These are phyloP conservation scores for Mesochorus sp. DNA, from an alignment of 2,888 invertebrate genomes.

Conservation along the genomic window DNA sequence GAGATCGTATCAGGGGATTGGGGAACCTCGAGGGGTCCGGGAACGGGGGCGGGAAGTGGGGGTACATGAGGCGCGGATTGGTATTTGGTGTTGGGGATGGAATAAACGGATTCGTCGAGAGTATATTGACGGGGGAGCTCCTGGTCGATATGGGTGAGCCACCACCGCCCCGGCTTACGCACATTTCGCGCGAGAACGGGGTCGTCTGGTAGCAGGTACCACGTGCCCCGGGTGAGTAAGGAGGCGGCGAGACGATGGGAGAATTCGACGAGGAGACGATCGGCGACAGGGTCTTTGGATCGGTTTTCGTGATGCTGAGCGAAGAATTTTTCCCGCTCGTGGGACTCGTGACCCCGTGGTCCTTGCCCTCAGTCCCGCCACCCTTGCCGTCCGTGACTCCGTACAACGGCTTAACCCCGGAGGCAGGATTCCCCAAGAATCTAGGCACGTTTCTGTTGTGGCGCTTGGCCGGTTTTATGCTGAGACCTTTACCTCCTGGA, in stretches of 20 bases:
- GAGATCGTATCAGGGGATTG: conserved; percentile 77
- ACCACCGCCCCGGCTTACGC: conserved; percentile 65
- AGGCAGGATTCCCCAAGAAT: conserved; percentile 83
- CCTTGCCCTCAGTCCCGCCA: conserved; percentile 59
- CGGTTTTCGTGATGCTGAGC: conserved; percentile 83
- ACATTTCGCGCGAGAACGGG: conserved; percentile 76
- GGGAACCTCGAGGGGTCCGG: conserved; percentile 75
- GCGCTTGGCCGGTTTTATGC: conserved; percentile 83
- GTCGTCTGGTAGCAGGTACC: conserved; percentile 65
- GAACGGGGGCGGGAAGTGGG: conserved; percentile 74
- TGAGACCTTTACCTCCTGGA: conserved; percentile 69
- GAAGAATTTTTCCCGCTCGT: conserved; percentile 63
- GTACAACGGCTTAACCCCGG: conserved; percentile 86
- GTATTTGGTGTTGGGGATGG: conserved; percentile 80
- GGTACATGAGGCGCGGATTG: conserved; percentile 77
- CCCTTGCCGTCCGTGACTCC: conserved; percentile 82
- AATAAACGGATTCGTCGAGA: conserved; percentile 80
- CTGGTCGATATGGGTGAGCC: conserved; percentile 78
- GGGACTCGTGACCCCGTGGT: conserved; percentile 58
- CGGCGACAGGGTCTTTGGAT: conserved; percentile 85
- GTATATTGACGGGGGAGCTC: conserved; percentile 79
- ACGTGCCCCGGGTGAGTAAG: conserved; percentile 76
- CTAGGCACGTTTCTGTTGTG: conserved; percentile 83
- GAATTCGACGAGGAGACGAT: conserved; percentile 78
- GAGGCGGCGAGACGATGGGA: conserved; percentile 77